Conservation (phyloP, 2,888 invertebrate genomes). For the Agelastica alni region DNA sequence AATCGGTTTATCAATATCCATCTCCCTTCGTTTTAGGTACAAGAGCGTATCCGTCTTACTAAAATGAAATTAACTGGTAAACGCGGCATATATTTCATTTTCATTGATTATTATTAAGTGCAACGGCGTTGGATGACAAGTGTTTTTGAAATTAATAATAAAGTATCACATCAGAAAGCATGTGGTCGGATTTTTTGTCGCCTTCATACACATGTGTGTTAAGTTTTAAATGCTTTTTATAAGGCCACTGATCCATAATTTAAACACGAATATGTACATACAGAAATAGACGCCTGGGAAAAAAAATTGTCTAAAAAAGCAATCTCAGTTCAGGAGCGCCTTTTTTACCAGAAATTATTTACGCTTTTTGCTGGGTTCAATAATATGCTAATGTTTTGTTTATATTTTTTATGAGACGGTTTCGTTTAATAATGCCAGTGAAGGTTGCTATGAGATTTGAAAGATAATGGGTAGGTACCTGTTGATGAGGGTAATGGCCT, state of each 20-base stretch:
- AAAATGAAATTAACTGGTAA: not conserved
- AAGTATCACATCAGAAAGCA: conserved; percentile 36
- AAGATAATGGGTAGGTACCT: conserved; percentile 1
- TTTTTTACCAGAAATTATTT: conserved; percentile 22
- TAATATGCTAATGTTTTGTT: conserved; percentile 27
- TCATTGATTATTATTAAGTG: conserved; percentile 28
- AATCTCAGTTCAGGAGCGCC: conserved; percentile 32
- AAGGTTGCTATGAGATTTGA: conserved; percentile 7
- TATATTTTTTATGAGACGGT: conserved; percentile 24
- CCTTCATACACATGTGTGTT: conserved; percentile 41
- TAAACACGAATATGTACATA: conserved; percentile 38
- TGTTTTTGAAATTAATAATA: conserved; percentile 45
- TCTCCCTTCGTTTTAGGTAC: too few species aligned
- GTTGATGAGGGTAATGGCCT: conserved; percentile 5
- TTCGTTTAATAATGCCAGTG: not conserved
- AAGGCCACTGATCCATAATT: conserved; percentile 45
- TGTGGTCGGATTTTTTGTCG: conserved; percentile 46
- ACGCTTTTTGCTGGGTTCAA: conserved; percentile 17
- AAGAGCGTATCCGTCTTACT: too few species aligned
- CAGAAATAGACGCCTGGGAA: conserved; percentile 39
- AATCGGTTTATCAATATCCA: too few species aligned
- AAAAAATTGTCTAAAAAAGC: conserved; percentile 35
- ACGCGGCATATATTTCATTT: conserved; percentile 23
- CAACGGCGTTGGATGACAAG: conserved; percentile 35
- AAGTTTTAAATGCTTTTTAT: conserved; percentile 44